These are phyloP conservation scores for Euwallacea similis DNA, from an alignment of 1,140 invertebrate genomes.

Conservation along the genomic window DNA sequence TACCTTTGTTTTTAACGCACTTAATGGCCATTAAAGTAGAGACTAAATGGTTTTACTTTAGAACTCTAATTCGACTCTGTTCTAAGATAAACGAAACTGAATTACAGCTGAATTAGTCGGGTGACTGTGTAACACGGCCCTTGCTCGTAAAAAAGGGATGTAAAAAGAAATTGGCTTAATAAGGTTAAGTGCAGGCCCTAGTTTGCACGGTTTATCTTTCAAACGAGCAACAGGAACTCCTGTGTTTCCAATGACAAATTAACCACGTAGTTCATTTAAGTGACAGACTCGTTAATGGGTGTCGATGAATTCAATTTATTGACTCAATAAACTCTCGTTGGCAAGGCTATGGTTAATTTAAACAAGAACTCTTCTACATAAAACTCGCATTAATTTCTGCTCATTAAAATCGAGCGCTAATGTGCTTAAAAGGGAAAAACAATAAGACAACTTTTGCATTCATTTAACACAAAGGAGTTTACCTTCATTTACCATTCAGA, in stretches of 20 bases:
- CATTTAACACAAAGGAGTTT: neutral
- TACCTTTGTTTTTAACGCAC: too few species aligned
- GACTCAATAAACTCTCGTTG: neutral
- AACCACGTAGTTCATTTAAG: neutral
- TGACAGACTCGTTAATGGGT: too few species aligned
- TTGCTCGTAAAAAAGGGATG: slow-evolving; percentile 19
- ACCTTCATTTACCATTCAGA: too few species aligned
- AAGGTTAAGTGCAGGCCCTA: slow-evolving; percentile 31
- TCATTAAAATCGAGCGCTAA: slow-evolving; percentile 1
- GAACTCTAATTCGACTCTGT: slow-evolving; percentile 9
- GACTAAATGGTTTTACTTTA: neutral
- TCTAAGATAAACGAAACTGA: slow-evolving; percentile 13
- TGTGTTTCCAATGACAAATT: slow-evolving; percentile 10
- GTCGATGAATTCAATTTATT: too few species aligned
- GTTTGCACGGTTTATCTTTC: slow-evolving; percentile 30
- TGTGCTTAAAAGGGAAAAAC: neutral
- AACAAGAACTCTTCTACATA: slow-evolving; percentile 7
- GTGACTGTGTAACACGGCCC: slow-evolving; percentile 26
- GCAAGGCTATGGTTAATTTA: slow-evolving; percentile 6
- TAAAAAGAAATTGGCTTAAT: slow-evolving; percentile 32
- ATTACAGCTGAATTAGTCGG: slow-evolving; percentile 29
- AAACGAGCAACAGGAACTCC: slow-evolving; percentile 24
- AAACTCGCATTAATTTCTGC: slow-evolving; percentile 6
- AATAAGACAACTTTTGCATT: neutral
- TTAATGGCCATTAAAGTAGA: neutral